Base-by-base conservation (phyloP, 1,140 invertebrate genomes). In the Riptortus pedestris region DNA sequence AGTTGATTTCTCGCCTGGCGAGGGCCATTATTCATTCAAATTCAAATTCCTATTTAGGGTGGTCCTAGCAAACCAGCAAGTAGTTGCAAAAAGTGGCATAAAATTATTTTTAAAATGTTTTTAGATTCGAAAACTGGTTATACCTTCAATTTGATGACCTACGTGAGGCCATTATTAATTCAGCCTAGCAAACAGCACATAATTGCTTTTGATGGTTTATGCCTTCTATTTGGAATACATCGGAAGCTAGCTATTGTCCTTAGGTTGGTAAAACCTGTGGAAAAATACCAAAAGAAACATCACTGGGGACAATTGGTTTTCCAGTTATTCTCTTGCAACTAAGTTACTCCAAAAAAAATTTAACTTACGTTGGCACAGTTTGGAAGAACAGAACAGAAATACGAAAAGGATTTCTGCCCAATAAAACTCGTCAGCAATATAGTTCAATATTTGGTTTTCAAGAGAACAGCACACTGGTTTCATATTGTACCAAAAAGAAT, bases 21-120 rank as follows among this genome's bases (percentile, higher is more conserved):
- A 73, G n/a, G 75, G 74, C 28, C 60, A 72, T 22, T 76, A 73
- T 63, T 11, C n/a, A n/a, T 78, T 77, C 60, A 67, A 69, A 1
- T n/a, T n/a, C n/a, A n/a, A n/a, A n/a, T n/a, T n/a, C n/a, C n/a
- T n/a, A n/a, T n/a, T n/a, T 73, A 75, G 60, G 75, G 73, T 62
- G 74, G 78, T 12, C 71, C 73, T n/a, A 69, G 63, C 16, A 78
- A 77, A 68, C 73, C 73, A 24, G n/a, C n/a, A n/a, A n/a, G n/a
- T n/a, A n/a, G n/a, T n/a, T n/a, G 68, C 66, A 51, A 74, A 73
- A 68, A 73, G 71, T 67, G 72, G 71, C 9, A 64, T 74, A 7
- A 73, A 73, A 69, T 65, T 73, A 24, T 70, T 68, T 60, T n/a
- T n/a, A n/a, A n/a, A n/a, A 66, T 70, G 11, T n/a, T 72, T 22